Conservation (phyloP, 1,140 invertebrate genomes). For the Drosophila sturtevanti region DNA sequence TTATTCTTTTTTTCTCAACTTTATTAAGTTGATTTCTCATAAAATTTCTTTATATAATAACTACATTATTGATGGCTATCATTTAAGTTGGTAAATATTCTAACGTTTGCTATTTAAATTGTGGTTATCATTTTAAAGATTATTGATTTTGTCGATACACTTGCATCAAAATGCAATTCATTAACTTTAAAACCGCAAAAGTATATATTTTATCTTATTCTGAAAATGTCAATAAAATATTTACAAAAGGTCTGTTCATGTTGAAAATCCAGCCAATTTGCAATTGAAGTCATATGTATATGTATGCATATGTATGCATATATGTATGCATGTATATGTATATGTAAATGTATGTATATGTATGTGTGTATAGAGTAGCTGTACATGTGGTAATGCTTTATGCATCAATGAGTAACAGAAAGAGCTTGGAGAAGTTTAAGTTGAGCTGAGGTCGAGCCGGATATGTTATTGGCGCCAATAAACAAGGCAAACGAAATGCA, state of each 20-base stretch:
- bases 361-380: background rate
- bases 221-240: slow-evolving; percentile 17
- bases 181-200: slow-evolving; percentile 20
- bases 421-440: background rate
- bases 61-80: background rate
- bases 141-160: slow-evolving; percentile 10
- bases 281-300: background rate
- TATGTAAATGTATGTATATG: background rate
- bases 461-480: background rate
- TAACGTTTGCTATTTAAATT: slow-evolving; percentile 8
- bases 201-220: slow-evolving; percentile 1
- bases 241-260: slow-evolving; percentile 11
- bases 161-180: slow-evolving; percentile 13
- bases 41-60: background rate
- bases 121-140: background rate
- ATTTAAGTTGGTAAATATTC: background rate
- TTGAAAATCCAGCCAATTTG: slow-evolving; percentile 7
- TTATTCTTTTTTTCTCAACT: background rate
- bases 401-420: slow-evolving; percentile 31
- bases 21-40: background rate
- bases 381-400: slow-evolving; percentile 23
- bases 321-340: background rate
- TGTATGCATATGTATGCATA: background rate
- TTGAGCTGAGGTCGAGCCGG: slow-evolving; percentile 1
- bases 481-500: background rate